Percentiles rank a stretch among this genome's conserved stretches.
phyloP scores from a whole-genome alignment of 2,888 invertebrate genomes.

The Lamellibrachia columna region DNA sequence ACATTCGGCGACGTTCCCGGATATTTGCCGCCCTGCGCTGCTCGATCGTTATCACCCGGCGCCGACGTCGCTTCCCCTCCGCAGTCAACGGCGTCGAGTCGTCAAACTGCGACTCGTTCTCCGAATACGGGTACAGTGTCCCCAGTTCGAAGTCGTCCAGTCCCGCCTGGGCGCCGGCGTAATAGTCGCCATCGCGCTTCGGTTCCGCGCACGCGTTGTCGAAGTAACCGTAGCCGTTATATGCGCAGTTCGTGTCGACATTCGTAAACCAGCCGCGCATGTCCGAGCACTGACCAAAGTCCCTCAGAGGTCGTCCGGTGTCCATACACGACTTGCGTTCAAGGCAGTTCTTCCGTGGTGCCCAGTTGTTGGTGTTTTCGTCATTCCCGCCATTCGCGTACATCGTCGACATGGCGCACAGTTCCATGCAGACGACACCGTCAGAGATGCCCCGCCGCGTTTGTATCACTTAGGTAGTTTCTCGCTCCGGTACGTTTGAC shows the following conservation, averaged over 20 bases:
- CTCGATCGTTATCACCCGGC: constrained; percentile 54
- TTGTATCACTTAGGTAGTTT: not conserved
- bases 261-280: not conserved
- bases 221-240: not conserved
- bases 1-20: constrained; percentile 88
- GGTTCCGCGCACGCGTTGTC: not conserved
- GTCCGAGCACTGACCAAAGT: constrained; percentile 11
- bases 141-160: not conserved
- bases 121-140: not conserved
- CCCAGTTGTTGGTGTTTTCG: not conserved
- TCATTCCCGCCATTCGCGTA: not conserved
- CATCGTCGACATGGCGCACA: not conserved
- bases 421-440: not conserved
- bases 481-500: not conserved
- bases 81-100: not conserved
- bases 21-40: constrained; percentile 60
- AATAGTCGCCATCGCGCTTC: not conserved
- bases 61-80: constrained; percentile 36
- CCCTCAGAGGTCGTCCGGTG: not conserved
- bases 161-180: not conserved
- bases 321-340: constrained; percentile 6
- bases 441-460: not conserved
- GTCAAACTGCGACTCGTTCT: constrained; percentile 26
- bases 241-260: not conserved
- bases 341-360: not conserved